Percentiles rank a stretch among this genome's conserved stretches.
These are phyloP conservation scores for Siphonodentalium dalli DNA, from an alignment of 2,888 invertebrate species.

Conservation along the genomic window DNA sequence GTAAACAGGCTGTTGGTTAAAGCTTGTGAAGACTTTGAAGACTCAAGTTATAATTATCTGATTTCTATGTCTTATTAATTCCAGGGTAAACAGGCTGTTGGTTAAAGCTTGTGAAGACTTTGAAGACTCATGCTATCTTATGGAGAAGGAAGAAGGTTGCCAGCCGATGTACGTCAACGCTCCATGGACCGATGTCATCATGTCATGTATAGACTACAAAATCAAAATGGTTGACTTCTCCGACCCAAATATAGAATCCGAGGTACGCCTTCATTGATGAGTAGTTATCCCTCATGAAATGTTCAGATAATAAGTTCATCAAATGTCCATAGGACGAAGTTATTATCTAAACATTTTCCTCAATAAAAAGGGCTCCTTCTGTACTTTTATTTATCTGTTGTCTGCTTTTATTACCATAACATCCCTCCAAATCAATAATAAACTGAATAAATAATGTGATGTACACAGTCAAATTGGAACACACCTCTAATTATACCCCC, in stretches of 20 bases:
- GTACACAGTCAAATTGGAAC: too few species aligned
- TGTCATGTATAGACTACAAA: constrained; percentile 48
- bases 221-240: constrained; percentile 34
- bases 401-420: too few species aligned
- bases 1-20: constrained; percentile 35
- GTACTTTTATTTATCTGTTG: too few species aligned
- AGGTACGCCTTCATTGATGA: too few species aligned
- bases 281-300: too few species aligned
- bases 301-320: too few species aligned
- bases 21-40: constrained; percentile 42
- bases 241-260: constrained; percentile 32
- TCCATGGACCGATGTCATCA: constrained; percentile 53
- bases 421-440: too few species aligned
- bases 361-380: too few species aligned
- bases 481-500: too few species aligned
- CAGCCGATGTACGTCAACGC: constrained; percentile 47
- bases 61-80: background rate
- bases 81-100: constrained; percentile 39
- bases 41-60: constrained; percentile 49
- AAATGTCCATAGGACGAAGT: too few species aligned
- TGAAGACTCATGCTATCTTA: constrained; percentile 46
- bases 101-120: constrained; percentile 38
- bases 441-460: too few species aligned
- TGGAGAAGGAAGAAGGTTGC: constrained; percentile 38
- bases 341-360: too few species aligned